Percentiles rank a stretch among this genome's conserved stretches.
These are phyloP conservation scores for Coenonympha arcania DNA, from an alignment of 2,888 invertebrate genomes.

Conservation along the genomic window DNA sequence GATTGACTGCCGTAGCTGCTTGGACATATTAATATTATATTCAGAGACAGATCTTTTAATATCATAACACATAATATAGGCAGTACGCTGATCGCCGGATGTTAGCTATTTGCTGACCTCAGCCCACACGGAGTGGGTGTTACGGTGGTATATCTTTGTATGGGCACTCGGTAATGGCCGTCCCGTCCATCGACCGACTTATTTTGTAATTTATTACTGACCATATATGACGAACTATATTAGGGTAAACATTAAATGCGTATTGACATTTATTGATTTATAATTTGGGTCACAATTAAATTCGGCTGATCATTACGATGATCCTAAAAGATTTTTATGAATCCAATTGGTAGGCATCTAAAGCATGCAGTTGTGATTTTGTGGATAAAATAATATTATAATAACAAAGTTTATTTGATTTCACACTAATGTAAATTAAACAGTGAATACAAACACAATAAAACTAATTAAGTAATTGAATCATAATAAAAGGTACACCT, in stretches of 20 bases:
- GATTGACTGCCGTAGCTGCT: too few relatives aligned
- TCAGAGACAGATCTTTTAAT: too few relatives aligned
- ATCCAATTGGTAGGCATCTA: too few relatives aligned
- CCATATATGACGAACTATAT: slow-evolving; percentile 4
- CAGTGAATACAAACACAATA: too few relatives aligned
- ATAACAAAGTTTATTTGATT: too few relatives aligned
- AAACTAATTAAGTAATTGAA: too few relatives aligned
- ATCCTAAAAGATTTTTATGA: background rate
- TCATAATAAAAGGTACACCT: too few relatives aligned
- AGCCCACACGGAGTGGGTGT: slow-evolving; percentile 57
- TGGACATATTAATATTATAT: background rate
- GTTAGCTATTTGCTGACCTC: slow-evolving; percentile 58
- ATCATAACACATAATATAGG: background rate
- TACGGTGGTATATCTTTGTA: slow-evolving; percentile 23
- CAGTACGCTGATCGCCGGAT: slow-evolving; percentile 51
- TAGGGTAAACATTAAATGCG: slow-evolving; percentile 7
- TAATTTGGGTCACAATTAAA: background rate
- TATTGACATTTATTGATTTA: slow-evolving; percentile 1
- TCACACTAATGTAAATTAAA: too few relatives aligned
- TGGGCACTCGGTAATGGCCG: slow-evolving; percentile 8
- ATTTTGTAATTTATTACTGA: slow-evolving; percentile 8
- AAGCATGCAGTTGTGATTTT: too few relatives aligned
- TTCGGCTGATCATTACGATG: background rate
- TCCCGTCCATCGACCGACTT: slow-evolving; percentile 11
- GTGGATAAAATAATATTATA: too few relatives aligned